A percentile compares a stretch with the other conserved stretches of the same genome.
phyloP scores from a whole-genome alignment of 2,888 invertebrate species.

The Acrocyrtus sp. region DNA sequence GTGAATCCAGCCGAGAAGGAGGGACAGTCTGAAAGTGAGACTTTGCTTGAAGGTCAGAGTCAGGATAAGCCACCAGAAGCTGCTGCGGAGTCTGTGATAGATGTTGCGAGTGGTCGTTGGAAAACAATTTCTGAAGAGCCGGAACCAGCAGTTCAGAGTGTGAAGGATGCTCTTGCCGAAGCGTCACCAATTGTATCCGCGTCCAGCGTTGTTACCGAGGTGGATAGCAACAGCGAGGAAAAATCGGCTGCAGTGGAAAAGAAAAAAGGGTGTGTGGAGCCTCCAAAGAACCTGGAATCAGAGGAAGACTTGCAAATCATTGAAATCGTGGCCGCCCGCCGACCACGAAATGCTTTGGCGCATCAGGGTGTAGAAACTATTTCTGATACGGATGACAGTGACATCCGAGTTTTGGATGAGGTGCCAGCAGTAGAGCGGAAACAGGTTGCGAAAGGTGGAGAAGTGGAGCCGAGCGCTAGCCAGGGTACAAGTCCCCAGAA shows the following conservation, averaged over 20 bases:
- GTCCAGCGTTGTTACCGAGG: not conserved
- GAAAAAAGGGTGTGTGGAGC: not conserved
- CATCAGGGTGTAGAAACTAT: slow-evolving; percentile 18
- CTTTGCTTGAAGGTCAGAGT: no score
- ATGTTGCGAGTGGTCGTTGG: slow-evolving; percentile 43
- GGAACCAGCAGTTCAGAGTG: no score
- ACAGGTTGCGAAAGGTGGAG: not conserved
- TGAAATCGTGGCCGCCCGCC: slow-evolving; percentile 24
- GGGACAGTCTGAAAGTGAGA: not conserved
- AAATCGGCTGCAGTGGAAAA: slow-evolving; percentile 5
- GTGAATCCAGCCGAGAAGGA: not conserved
- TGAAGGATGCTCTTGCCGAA: no score
- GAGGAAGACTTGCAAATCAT: slow-evolving; percentile 41
- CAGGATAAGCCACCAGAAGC: slow-evolving; percentile 19
- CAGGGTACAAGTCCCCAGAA: slow-evolving; percentile 11
- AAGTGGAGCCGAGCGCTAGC: slow-evolving; percentile 1
- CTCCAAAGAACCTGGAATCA: not conserved
- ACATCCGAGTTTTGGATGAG: slow-evolving; percentile 27
- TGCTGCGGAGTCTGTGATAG: slow-evolving; percentile 13
- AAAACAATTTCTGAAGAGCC: slow-evolving; percentile 42
- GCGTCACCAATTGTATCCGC: not conserved
- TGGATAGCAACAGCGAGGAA: not conserved
- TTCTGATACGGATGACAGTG: slow-evolving; percentile 32
- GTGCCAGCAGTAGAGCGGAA: not conserved
- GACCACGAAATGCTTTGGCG: slow-evolving; percentile 7